Evolutionary conservation across 2,888 invertebrate genomes (phyloP), one percentile per base, ranked within the genome.

Genomic region (Mimachlamys varia): DNA sequence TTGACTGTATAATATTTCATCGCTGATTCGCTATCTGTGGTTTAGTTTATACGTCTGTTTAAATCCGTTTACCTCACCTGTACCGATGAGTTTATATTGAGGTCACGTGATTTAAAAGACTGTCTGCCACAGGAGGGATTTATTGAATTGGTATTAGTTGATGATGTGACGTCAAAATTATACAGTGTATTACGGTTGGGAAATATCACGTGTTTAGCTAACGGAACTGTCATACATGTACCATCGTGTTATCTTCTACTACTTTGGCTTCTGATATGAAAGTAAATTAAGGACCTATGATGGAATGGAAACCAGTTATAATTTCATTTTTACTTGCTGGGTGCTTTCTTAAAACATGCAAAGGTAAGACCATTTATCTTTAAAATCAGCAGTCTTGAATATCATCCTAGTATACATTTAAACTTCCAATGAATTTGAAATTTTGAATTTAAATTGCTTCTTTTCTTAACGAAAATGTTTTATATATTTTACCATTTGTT

Each of bases 31-130:
- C 0, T n/a, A 62, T 62, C n/a, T 1, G n/a, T 27, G 62, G n/a
- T 33, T n/a, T 13, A 12, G 27, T 27, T 76, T 76, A n/a, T n/a
- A 33, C n/a, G 58, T 58, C 58, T 58, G 58, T 58, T 19, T 22
- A 76, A 33, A 76, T 76, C 27, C 33, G 27, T 76, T 76, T 27
- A 76, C 5, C 76, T 12, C 76, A 33, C 76, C 76, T 76, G 33
- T 76, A 33, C 76, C 19, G 17, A 27, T 76, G 27, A 10, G 76
- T 2, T 27, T 22, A 15, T 22, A 33, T 0, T 5, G 76, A 33
- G 76, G 76, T 76, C 76, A 76, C 76, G 76, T 76, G 76, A 33
- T 76, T 76, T 76, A 27, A 76, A 76, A 7, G 33, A 27, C 27
- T 76, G 33, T 13, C 13, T 76, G 33, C 33, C 12, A 15, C 27